These are phyloP conservation scores for Zapornia atra DNA, from an alignment of 2,113 vertebrate species.

Conservation along the genomic window DNA sequence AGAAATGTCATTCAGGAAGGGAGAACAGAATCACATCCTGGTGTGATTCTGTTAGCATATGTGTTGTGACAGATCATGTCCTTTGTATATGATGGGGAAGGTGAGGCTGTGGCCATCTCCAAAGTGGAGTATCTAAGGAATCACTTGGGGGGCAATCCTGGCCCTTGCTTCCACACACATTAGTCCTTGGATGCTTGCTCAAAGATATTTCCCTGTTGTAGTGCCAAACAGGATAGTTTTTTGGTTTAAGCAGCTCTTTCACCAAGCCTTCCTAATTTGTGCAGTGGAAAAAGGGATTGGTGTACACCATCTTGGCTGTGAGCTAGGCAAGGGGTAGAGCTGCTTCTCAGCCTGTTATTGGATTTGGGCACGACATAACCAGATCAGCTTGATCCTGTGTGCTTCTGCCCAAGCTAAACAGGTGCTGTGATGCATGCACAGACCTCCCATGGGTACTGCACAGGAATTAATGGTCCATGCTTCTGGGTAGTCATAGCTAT, in stretches of 20 bases:
- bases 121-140: background rate
- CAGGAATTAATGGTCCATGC: background rate
- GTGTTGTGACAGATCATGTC: background rate
- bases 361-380: background rate
- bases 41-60: accelerated
- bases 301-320: background rate
- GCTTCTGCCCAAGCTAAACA: background rate
- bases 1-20: background rate
- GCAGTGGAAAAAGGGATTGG: background rate
- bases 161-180: background rate
- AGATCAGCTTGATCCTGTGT: background rate
- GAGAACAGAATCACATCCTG: background rate
- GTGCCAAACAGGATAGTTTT: background rate
- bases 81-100: background rate
- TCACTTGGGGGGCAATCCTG: background rate
- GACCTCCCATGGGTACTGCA: accelerated
- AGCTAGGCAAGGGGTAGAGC: background rate
- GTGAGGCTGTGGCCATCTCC: background rate
- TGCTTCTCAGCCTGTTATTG: background rate
- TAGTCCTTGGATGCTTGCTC: background rate
- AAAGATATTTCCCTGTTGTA: background rate
- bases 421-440: background rate
- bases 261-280: background rate
- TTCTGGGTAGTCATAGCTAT: background rate
- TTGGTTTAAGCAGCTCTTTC: background rate